Percentiles rank a stretch among this genome's conserved stretches.
These are phyloP conservation scores for Drosophila setosimentum DNA, from an alignment of 2,888 invertebrate genomes.

Conservation along the genomic window DNA sequence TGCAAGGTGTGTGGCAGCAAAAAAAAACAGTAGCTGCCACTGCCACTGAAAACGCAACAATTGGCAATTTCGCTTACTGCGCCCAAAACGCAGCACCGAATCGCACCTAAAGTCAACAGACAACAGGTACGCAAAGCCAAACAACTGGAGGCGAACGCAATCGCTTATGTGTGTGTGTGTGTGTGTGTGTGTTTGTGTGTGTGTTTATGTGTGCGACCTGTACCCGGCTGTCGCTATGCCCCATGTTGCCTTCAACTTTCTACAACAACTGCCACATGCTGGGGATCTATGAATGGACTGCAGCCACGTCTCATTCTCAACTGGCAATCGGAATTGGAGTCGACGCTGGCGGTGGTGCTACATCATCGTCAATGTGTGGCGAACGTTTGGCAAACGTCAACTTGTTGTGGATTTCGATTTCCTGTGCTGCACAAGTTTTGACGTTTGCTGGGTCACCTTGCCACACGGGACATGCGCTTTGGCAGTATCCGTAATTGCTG, in stretches of 20 bases:
- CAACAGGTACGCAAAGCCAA: conserved; percentile 69
- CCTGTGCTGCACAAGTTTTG: conserved; percentile 67
- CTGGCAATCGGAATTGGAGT: conserved; percentile 12
- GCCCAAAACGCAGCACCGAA: conserved; percentile 59
- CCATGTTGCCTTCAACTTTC: conserved; percentile 66
- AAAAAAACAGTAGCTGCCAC: conserved; percentile 66
- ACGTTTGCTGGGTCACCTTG: conserved; percentile 70
- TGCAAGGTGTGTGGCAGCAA: conserved; percentile 72
- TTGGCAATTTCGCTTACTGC: conserved; percentile 78
- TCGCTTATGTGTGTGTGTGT: conserved; percentile 16
- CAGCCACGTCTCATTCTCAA: conserved; percentile 37
- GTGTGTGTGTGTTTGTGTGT: conserved; percentile 11
- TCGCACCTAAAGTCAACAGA: conserved; percentile 30
- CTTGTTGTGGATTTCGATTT: conserved; percentile 77
- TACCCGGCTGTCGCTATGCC: conserved; percentile 40
- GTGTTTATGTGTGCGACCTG: conserved; percentile 47
- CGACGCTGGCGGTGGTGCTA: conserved; percentile 58
- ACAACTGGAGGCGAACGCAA: conserved; percentile 40
- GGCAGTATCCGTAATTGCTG: conserved; percentile 76
- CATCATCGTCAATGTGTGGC: conserved; percentile 71
- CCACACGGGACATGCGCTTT: conserved; percentile 24
- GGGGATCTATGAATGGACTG: conserved; percentile 67
- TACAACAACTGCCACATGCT: conserved; percentile 69
- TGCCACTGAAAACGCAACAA: conserved; percentile 68
- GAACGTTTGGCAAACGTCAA: conserved; percentile 60